Evolutionary conservation across 2,888 invertebrate species (phyloP).

Genomic region (Bibio marci): DNA sequence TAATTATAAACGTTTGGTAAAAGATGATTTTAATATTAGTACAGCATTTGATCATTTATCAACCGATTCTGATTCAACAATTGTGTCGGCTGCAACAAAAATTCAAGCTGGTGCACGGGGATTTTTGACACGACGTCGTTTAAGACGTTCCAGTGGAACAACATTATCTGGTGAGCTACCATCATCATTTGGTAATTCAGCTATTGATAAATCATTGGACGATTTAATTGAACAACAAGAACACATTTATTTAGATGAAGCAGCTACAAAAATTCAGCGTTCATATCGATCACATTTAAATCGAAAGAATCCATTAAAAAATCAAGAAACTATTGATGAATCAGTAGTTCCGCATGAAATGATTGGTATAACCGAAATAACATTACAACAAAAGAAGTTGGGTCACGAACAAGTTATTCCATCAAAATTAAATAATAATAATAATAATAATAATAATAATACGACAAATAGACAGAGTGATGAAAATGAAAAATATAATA

Average conservation of each 20-base stretch:
- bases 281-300: conserved; percentile 16
- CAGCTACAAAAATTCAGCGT: conserved; percentile 9
- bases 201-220: conserved; percentile 24
- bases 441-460: background rate
- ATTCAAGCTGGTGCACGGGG: conserved; percentile 25
- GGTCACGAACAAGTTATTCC: background rate
- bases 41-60: conserved; percentile 21
- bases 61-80: conserved; percentile 26
- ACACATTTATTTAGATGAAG: conserved; percentile 5
- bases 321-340: background rate
- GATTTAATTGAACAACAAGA: conserved; percentile 17
- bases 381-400: conserved; percentile 7
- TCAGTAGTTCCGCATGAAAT: conserved; percentile 7
- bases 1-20: conserved; percentile 4
- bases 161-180: conserved; percentile 16
- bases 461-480: background rate
- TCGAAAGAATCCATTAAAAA: conserved; percentile 4
- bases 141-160: conserved; percentile 18
- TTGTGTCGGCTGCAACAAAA: conserved; percentile 24
- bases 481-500: background rate
- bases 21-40: conserved; percentile 19
- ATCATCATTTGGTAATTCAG: conserved; percentile 25
- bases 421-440: no score
- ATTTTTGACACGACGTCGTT: conserved; percentile 20
- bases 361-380: conserved; percentile 10